Conservation (phyloP, 2,797 vertebrate species). For the Perodicticus potto region DNA sequence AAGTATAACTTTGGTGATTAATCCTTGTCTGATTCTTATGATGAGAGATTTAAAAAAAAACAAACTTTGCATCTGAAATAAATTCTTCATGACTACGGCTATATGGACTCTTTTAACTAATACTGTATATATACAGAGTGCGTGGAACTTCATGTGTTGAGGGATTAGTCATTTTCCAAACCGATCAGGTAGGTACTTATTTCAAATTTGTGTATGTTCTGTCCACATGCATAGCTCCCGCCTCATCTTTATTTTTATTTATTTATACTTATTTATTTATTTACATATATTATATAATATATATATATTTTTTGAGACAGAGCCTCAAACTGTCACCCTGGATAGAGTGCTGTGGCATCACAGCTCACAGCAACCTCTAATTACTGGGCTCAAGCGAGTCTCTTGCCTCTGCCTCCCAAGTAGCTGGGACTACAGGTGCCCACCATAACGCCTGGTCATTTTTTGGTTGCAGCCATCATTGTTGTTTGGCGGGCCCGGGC, state of each 20-base stretch:
- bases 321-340: too few relatives aligned
- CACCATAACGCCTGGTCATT: too few relatives aligned
- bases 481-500: too few relatives aligned
- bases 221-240: neutral
- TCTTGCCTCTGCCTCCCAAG: too few relatives aligned
- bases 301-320: too few relatives aligned
- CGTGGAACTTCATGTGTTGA: neutral
- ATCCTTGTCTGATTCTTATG: neutral
- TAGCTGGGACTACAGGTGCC: too few relatives aligned
- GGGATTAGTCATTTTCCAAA: constrained; percentile 19
- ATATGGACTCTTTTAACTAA: neutral
- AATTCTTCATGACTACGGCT: neutral
- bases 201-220: neutral
- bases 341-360: too few relatives aligned
- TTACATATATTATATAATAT: too few relatives aligned
- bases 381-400: too few relatives aligned
- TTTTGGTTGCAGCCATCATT: too few relatives aligned
- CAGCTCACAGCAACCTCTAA: too few relatives aligned
- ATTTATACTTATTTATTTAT: too few relatives aligned
- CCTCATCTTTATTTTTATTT: neutral
- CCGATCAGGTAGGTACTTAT: constrained; percentile 40
- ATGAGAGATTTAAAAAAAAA: neutral
- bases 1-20: neutral
- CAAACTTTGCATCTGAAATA: neutral
- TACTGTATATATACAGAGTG: neutral